A percentile compares a stretch with the other conserved stretches of the same genome.
These are phyloP conservation scores for Pipistrellus nathusii DNA, from an alignment of 2,797 vertebrate genomes.

Conservation along the genomic window DNA sequence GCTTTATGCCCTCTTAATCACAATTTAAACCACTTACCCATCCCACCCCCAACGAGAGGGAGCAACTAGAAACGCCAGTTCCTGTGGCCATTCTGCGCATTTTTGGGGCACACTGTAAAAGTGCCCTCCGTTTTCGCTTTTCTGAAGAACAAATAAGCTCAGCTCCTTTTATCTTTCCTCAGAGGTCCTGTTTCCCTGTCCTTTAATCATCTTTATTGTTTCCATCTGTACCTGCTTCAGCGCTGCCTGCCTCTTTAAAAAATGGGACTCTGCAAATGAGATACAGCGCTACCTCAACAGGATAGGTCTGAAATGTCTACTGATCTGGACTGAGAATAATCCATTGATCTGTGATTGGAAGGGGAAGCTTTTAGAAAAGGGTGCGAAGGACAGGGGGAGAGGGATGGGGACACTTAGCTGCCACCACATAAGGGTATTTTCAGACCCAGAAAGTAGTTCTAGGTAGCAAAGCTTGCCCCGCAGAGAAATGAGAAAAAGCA, in stretches of 20 bases:
- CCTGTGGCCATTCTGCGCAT: conserved; percentile 52
- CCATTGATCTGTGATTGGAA: neutral
- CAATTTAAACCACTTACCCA: neutral
- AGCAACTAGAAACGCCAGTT: neutral
- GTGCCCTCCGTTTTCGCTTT: neutral
- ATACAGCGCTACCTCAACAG: neutral
- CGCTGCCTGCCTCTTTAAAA: conserved; percentile 53
- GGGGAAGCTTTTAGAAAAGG: neutral
- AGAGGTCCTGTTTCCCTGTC: conserved; percentile 52
- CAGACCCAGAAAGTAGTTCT: neutral
- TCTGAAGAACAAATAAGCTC: conserved; percentile 73
- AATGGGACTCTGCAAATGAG: conserved; percentile 48
- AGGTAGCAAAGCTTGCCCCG: neutral
- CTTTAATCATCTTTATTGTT: conserved; percentile 82
- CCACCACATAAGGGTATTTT: neutral
- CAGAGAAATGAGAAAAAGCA: neutral
- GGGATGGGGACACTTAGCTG: neutral
- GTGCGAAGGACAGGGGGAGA: neutral
- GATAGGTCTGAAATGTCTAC: conserved; percentile 7
- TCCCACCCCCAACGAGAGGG: conserved; percentile 23
- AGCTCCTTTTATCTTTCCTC: conserved; percentile 77
- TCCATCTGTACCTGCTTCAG: conserved; percentile 69
- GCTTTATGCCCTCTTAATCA: neutral
- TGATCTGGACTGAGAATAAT: neutral
- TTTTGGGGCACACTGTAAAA: conserved; percentile 43